Base-by-base conservation (phyloP, 2,888 invertebrate species). In the Eudemis profundana region DNA sequence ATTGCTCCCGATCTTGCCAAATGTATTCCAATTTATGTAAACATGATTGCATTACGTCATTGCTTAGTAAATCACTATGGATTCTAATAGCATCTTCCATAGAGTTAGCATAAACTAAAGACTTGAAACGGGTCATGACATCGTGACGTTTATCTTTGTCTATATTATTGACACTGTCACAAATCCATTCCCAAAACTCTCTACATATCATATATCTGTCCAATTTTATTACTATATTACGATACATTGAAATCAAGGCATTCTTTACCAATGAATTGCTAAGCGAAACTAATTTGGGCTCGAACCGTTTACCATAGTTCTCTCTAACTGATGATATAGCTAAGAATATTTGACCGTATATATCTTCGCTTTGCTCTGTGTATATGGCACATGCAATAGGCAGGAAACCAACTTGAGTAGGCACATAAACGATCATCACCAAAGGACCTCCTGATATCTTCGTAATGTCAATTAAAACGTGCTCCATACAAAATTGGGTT, bases 321-420 rank as follows among this genome's bases (percentile, higher is more conserved):
- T 78, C 74, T 19, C 80, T 53, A 0, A 72, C 62, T 4, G 69
- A n/a, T 57, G 76, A 78, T 3, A 76, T 50, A 0, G 74, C 68
- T 8, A 72, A 67, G 36, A 80, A 75, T 8, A 73, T 74, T 44
- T 73, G 73, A 14, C 68, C 72, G 57, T 72, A 78, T 33, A 68
- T 74, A 0, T 65, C 61, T 46, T 72, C 71, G 0, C 53, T 71
- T 2, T 67, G 60, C 5, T 72, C 72, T 0, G 69, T 67, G 54
- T 79, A 76, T 33, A 82, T 54, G 4, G 73, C 68, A 50, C 79
- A 79, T 1, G 78, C 78, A 19, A 82, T 56, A 0, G 78, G 80
- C 23, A 83, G 40, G 0, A 76, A 78, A 3, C 83, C 82, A 4
- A 78, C 21, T 3, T 70, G 70, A 15, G 70, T 78, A 2, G 78